phyloP scores from a whole-genome alignment of 2,113 vertebrate genomes.

The Sitta europaea region DNA sequence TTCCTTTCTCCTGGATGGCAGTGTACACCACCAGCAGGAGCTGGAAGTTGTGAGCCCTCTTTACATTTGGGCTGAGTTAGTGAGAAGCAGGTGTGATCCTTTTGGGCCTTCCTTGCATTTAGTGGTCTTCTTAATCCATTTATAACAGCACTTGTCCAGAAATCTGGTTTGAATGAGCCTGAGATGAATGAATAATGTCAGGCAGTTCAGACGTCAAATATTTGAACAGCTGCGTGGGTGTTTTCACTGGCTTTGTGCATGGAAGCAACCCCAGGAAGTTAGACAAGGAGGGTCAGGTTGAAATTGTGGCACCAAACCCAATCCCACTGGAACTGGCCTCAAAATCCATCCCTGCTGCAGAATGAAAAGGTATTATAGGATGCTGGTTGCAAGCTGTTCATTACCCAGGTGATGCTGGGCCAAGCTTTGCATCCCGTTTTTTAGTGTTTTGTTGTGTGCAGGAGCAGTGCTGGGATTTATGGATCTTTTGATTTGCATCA shows the following conservation, averaged over 20 bases:
- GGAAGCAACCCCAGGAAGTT: constrained; percentile 68
- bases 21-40: accelerated
- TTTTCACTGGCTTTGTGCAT: constrained; percentile 75
- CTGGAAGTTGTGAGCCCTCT: constrained; percentile 34
- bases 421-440: background rate
- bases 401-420: background rate
- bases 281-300: constrained; percentile 34
- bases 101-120: constrained; percentile 30
- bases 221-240: constrained; percentile 79
- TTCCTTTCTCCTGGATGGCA: background rate
- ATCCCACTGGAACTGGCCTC: background rate
- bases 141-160: constrained; percentile 75
- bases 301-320: constrained; percentile 32
- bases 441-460: background rate
- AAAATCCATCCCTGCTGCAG: background rate
- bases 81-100: constrained; percentile 71
- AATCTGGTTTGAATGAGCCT: constrained; percentile 75
- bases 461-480: background rate
- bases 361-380: background rate
- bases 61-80: constrained; percentile 15
- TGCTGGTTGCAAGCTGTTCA: accelerated
- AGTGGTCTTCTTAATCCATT: constrained; percentile 71
- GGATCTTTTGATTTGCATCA: background rate
- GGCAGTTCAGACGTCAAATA: constrained; percentile 80
- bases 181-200: constrained; percentile 81